phyloP scores from a whole-genome alignment of 2,113 vertebrate genomes.

The Seriola rivoliana region DNA sequence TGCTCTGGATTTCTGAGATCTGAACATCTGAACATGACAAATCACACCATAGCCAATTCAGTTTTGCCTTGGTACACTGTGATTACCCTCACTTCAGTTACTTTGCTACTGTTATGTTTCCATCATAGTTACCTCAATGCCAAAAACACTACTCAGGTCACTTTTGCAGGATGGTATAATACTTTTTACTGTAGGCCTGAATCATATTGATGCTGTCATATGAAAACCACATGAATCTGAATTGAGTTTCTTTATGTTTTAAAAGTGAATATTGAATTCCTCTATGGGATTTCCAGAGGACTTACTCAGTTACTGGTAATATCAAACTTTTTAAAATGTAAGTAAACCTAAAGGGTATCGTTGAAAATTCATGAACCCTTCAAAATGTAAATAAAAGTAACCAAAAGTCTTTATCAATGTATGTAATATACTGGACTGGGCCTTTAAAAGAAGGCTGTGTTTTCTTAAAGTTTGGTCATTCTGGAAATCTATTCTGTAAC shows the following conservation, averaged over 20 bases:
- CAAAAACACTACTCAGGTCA: conserved; percentile 13
- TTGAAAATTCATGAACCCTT: background rate
- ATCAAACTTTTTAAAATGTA: background rate
- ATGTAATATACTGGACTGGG: background rate
- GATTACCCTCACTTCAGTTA: background rate
- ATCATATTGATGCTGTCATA: background rate
- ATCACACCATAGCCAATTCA: background rate
- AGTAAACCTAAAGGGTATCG: background rate
- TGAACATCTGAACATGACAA: conserved; percentile 1
- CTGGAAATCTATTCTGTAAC: background rate
- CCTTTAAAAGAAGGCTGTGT: background rate
- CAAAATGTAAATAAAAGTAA: background rate
- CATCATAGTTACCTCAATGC: background rate
- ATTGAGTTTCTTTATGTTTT: background rate
- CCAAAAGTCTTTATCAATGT: background rate
- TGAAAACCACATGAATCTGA: background rate
- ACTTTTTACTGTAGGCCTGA: background rate
- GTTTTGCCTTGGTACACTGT: background rate
- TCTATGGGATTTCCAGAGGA: background rate
- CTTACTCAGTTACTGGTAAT: background rate
- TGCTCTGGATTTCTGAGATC: background rate
- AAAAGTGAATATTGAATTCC: no score
- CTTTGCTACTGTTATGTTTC: background rate
- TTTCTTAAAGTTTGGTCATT: background rate
- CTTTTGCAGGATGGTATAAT: background rate